These are phyloP conservation scores for Dysmachus trigonus DNA, from an alignment of 2,888 invertebrate species.

Conservation along the genomic window DNA sequence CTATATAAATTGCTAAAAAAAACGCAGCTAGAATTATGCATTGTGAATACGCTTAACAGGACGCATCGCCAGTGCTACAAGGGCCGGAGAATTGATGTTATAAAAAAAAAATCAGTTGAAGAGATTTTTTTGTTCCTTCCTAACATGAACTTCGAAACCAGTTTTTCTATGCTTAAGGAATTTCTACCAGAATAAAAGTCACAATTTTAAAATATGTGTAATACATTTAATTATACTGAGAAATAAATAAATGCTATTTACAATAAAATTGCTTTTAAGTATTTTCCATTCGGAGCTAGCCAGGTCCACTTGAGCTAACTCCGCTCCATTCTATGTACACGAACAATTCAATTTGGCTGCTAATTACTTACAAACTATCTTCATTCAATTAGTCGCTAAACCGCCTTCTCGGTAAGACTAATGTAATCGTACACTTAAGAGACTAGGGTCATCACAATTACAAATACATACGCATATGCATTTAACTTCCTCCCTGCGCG, in stretches of 20 bases:
- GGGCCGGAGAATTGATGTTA: too few relatives aligned
- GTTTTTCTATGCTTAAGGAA: too few relatives aligned
- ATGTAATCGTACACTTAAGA: slow-evolving; percentile 27
- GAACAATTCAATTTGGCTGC: background rate
- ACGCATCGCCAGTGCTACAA: too few relatives aligned
- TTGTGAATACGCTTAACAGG: too few relatives aligned
- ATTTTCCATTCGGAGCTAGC: background rate
- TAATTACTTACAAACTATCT: background rate
- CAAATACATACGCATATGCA: slow-evolving; percentile 46
- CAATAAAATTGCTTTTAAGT: slow-evolving; percentile 41
- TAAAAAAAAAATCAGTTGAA: too few relatives aligned
- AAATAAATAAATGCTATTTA: slow-evolving; percentile 36
- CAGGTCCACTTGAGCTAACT: background rate
- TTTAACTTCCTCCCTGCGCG: background rate
- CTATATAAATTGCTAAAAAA: too few relatives aligned
- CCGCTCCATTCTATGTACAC: background rate
- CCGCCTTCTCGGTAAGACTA: background rate
- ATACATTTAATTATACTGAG: slow-evolving; percentile 37
- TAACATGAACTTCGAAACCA: too few relatives aligned
- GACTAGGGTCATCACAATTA: slow-evolving; percentile 49
- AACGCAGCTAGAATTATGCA: too few relatives aligned
- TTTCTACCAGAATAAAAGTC: background rate
- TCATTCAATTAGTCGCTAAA: background rate
- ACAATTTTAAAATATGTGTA: slow-evolving; percentile 25
- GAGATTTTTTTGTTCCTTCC: too few relatives aligned